Percentiles rank a stretch among this genome's conserved stretches.
phyloP scores from a whole-genome alignment of 2,797 vertebrate species.

The Emys orbicularis region DNA sequence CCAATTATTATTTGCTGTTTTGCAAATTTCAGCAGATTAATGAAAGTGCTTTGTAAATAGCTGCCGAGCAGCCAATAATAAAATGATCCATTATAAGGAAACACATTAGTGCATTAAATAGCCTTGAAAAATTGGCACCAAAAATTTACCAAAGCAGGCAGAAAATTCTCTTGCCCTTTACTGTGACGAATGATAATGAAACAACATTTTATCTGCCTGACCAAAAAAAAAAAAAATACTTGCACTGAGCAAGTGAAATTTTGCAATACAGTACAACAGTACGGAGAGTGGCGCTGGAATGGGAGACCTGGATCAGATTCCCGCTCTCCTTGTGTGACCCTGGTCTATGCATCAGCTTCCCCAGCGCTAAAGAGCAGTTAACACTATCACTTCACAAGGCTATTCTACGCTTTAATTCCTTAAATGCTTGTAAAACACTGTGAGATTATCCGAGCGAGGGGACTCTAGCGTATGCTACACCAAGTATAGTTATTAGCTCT shows the following conservation, averaged over 20 bases:
- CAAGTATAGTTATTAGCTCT: not conserved
- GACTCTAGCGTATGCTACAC: too few species aligned
- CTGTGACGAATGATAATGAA: fast-evolving
- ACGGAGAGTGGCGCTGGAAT: fast-evolving
- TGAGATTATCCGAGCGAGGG: not conserved
- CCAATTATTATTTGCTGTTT: fast-evolving
- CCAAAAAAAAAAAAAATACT: not conserved
- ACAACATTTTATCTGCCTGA: not conserved
- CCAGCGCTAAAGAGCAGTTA: not conserved
- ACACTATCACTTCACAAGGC: not conserved
- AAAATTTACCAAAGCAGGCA: not conserved
- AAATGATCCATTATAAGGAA: not conserved
- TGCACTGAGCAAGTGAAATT: not conserved
- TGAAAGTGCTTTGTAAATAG: fast-evolving
- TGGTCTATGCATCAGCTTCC: not conserved
- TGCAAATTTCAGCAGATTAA: fast-evolving
- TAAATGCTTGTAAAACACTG: not conserved
- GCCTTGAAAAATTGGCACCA: fast-evolving
- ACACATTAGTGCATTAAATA: fast-evolving
- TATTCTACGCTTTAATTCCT: not conserved
- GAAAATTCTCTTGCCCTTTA: fast-evolving
- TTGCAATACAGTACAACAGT: fast-evolving
- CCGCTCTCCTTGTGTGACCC: not conserved
- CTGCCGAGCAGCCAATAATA: not conserved
- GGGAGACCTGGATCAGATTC: not conserved